A percentile compares a stretch with the other conserved stretches of the same genome.
Evolutionary conservation across 23 tunicate genomes (phyloP).

Genomic region (Styela plicata): DNA sequence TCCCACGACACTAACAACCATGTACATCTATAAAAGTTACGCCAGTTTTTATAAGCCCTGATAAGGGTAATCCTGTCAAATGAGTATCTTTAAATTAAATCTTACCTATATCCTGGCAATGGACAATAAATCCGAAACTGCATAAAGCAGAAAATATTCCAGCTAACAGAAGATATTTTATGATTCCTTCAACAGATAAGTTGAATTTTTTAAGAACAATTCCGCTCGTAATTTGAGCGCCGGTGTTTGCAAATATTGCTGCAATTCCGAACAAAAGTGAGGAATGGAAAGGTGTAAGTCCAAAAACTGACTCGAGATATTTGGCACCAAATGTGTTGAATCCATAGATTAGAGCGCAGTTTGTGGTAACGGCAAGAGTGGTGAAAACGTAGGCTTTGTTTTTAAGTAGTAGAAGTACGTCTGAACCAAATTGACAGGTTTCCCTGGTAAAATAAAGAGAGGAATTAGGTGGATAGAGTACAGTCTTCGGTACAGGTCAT

Average conservation of each 20-base stretch:
- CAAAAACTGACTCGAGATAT: conserved; percentile 66
- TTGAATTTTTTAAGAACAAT: conserved; percentile 17
- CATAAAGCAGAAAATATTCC: conserved; percentile 13
- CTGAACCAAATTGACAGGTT: not conserved
- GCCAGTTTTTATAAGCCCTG: too few species aligned
- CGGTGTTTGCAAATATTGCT: not conserved
- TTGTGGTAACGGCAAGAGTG: conserved; percentile 42
- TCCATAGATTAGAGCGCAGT: conserved; percentile 52
- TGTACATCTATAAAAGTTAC: too few species aligned
- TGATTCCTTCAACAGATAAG: not conserved
- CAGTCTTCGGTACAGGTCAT: too few species aligned
- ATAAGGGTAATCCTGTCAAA: too few species aligned
- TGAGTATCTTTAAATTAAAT: too few species aligned
- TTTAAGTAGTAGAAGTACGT: conserved; percentile 28
- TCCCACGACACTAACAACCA: too few species aligned
- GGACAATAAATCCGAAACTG: conserved; percentile 21
- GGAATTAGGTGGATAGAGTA: too few species aligned
- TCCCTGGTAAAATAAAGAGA: too few species aligned
- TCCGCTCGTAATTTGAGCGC: conserved; percentile 23
- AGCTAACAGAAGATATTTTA: not conserved
- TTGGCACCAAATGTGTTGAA: conserved; percentile 60
- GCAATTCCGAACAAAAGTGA: conserved; percentile 44
- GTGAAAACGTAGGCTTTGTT: conserved; percentile 53
- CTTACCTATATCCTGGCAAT: conserved; percentile 21
- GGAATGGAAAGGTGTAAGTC: conserved; percentile 40